Evolutionary conservation across 2,888 invertebrate genomes (phyloP).

Genomic region (Mystacides longicornis): DNA sequence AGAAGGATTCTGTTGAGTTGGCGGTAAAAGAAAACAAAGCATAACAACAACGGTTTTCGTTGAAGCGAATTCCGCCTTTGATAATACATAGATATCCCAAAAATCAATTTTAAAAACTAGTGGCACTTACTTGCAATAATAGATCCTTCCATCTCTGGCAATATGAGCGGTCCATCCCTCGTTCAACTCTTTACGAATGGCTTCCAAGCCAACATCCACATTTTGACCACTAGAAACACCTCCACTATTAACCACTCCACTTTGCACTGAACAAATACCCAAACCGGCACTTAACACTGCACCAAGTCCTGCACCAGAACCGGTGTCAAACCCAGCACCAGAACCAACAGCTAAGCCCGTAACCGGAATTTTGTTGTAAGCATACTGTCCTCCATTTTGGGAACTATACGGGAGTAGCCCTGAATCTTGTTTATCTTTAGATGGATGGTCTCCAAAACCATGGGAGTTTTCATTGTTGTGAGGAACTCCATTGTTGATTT

Average conservation of each 20-base stretch:
- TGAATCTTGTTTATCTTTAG: neutral
- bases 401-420: neutral
- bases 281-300: constrained; percentile 12
- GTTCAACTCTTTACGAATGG: constrained; percentile 53
- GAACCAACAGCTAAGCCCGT: constrained; percentile 9
- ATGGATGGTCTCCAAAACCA: neutral
- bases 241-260: constrained; percentile 18
- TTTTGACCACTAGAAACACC: constrained; percentile 37
- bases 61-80: too few relatives aligned
- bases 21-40: too few relatives aligned
- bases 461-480: neutral
- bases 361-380: neutral
- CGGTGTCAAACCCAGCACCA: constrained; percentile 13
- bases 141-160: constrained; percentile 71
- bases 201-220: constrained; percentile 40
- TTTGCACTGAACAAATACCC: constrained; percentile 11
- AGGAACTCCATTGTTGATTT: neutral
- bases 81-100: too few relatives aligned
- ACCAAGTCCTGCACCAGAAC: constrained; percentile 11
- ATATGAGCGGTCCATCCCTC: constrained; percentile 75
- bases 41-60: too few relatives aligned
- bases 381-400: neutral
- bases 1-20: too few relatives aligned
- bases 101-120: neutral
- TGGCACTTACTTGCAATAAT: constrained; percentile 82